Evolutionary conservation across 2,113 vertebrate species (phyloP).

Genomic region (Stegostoma tigrinum): DNA sequence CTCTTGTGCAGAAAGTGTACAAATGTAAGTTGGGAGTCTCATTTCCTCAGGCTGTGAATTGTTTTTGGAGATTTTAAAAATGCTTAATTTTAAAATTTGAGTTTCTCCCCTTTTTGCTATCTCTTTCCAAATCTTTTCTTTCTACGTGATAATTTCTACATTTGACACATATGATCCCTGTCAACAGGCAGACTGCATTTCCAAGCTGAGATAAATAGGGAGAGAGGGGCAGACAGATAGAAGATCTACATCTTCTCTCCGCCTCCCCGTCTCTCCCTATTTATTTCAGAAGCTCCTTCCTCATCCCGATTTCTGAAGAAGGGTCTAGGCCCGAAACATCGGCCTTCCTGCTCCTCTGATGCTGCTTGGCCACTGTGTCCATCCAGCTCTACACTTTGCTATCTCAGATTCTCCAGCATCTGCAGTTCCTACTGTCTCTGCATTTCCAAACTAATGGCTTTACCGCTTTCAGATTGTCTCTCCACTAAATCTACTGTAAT

Average conservation of each 20-base stretch:
- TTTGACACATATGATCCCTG: neutral
- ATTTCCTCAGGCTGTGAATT: neutral
- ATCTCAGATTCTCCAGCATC: too few species aligned
- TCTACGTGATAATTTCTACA: neutral
- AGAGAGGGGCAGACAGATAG: too few species aligned
- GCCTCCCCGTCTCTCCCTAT: too few species aligned
- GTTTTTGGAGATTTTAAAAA: neutral
- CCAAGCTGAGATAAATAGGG: too few species aligned
- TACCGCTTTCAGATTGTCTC: neutral
- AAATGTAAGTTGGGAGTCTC: neutral
- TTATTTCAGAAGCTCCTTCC: too few species aligned
- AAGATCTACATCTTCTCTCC: too few species aligned
- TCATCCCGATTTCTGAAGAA: too few species aligned
- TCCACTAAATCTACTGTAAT: neutral
- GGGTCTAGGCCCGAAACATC: too few species aligned
- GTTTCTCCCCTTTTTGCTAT: neutral
- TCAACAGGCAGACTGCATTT: neutral
- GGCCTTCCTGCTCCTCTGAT: too few species aligned
- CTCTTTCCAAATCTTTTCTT: neutral
- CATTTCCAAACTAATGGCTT: neutral
- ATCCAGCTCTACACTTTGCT: too few species aligned
- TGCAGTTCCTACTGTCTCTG: too few species aligned
- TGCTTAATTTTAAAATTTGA: neutral
- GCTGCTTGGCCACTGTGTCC: too few species aligned
- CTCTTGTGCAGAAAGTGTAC: neutral